Evolutionary conservation across 2,797 vertebrate species (phyloP).

Genomic region (Podarcis siculus): DNA sequence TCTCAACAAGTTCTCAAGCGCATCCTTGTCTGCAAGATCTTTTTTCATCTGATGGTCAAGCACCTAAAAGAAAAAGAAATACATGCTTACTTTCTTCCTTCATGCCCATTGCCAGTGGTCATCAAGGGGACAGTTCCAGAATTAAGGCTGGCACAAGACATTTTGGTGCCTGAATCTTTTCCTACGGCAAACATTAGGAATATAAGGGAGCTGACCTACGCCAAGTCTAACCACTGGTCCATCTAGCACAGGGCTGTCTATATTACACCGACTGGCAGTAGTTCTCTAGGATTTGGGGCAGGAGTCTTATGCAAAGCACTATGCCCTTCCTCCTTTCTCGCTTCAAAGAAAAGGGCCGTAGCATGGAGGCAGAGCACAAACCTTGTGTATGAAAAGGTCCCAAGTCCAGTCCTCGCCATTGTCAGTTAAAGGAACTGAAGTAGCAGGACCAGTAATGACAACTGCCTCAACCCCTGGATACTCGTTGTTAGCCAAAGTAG

Average conservation of each 20-base stretch:
- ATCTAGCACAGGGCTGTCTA: not conserved
- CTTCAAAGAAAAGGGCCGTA: not conserved
- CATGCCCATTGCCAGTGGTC: constrained; percentile 57
- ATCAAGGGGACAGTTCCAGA: not conserved
- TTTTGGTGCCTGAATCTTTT: not conserved
- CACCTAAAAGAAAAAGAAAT: constrained; percentile 80
- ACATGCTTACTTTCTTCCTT: constrained; percentile 66
- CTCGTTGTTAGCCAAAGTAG: not conserved
- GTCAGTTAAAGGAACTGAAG: too few relatives aligned
- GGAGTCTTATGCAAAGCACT: not conserved
- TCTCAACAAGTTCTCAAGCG: constrained; percentile 88
- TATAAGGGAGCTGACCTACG: not conserved
- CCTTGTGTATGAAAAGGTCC: too few relatives aligned
- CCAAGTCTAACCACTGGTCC: too few relatives aligned
- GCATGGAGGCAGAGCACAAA: not conserved
- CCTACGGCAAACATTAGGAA: not conserved
- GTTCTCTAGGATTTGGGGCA: not conserved
- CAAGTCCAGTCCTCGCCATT: not conserved
- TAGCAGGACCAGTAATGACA: not conserved
- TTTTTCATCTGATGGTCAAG: constrained; percentile 96
- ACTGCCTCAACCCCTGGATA: not conserved
- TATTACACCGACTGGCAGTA: not conserved
- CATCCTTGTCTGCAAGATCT: constrained; percentile 94
- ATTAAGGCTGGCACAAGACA: not conserved
- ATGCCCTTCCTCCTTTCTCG: not conserved